A percentile compares a stretch with the other conserved stretches of the same genome.
phyloP scores from a whole-genome alignment of 92 coral and sea anemone genomes.

The Diadumene lineata region DNA sequence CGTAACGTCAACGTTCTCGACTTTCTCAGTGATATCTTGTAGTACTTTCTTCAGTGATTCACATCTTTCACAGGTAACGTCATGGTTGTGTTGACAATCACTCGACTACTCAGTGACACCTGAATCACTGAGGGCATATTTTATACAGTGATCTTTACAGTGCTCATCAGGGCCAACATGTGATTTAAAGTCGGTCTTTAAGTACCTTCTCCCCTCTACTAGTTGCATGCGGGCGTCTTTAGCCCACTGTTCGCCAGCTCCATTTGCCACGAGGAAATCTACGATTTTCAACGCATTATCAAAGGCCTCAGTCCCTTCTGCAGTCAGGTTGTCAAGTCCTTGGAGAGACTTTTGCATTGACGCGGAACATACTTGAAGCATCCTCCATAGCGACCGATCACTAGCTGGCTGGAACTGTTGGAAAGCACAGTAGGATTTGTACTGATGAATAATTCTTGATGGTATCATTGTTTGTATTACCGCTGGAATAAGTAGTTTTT shows the following conservation, averaged over 20 bases:
- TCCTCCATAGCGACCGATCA: conserved; percentile 13
- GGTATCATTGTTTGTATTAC: conserved; percentile 18
- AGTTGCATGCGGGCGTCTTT: conserved; percentile 10
- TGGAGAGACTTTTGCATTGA: conserved; percentile 14
- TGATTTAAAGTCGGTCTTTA: conserved; percentile 49
- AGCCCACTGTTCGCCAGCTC: conserved; percentile 7
- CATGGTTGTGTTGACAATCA: conserved; percentile 36
- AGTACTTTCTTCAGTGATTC: conserved; percentile 32
- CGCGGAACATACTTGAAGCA: neutral
- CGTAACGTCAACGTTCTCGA: conserved; percentile 3
- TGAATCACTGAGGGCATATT: conserved; percentile 23
- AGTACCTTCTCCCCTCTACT: conserved; percentile 45
- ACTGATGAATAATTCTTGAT: conserved; percentile 13
- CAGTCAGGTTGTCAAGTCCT: conserved; percentile 31
- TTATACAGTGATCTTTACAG: conserved; percentile 19
- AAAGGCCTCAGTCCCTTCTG: conserved; percentile 34
- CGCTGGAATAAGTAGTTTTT: conserved; percentile 7
- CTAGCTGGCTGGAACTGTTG: conserved; percentile 15
- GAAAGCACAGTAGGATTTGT: neutral
- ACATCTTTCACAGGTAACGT: conserved; percentile 29
- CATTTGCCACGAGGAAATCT: conserved; percentile 29
- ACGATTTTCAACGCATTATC: neutral
- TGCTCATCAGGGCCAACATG: conserved; percentile 50
- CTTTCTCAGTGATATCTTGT: conserved; percentile 21
- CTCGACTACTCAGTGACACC: conserved; percentile 10